Evolutionary conservation across 2,113 vertebrate genomes (phyloP), one percentile per base, ranked within the genome.

Genomic region (Phaethornis superciliosus): DNA sequence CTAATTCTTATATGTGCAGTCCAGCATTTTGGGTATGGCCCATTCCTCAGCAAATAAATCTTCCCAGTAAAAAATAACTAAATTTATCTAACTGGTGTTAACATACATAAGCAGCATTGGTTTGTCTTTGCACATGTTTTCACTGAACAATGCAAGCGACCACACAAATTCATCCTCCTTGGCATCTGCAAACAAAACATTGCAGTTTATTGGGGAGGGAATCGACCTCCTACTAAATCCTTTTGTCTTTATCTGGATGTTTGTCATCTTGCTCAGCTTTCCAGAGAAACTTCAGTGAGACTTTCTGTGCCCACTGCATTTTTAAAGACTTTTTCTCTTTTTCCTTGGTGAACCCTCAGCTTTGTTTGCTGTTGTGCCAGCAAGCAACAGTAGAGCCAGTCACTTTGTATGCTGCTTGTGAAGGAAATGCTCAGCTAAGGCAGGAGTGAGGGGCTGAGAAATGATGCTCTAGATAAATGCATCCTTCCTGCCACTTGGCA

Each of bases 181-280:
- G 63, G 30, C 75, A 80, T 89, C 37, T 63, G 42, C 67, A 83
- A 56, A 80, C 63, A 89, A 79, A 90, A 59, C 47, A 6, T 15
- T 32, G 79, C 33, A 27, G 33, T 88, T 89, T 70, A 70, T 18
- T 18, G 54, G 27, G 4, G 5, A 4, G 13, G 15, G 13, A 54
- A 42, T 26, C 0, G 1, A 17, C 78, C 84, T 87, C 88, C 79
- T 83, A 12, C 64, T 44, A 85, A 83, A 86, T 19, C 26, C 60
- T 78, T 94, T 88, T 93, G 65, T 96, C n/a, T 75, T 90, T 35
- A 21, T 60, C 35, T 91, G 93, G 69, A 78, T 90, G 80, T 83
- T 94, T 96, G 94, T 72, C 79, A 56, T 8, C 79, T 88, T 78
- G 44, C 35, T 95, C 27, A 40, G 81, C 47, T 80, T 92, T 80